phyloP scores from a whole-genome alignment of 2,797 vertebrate genomes.

The Iguana delicatissima region DNA sequence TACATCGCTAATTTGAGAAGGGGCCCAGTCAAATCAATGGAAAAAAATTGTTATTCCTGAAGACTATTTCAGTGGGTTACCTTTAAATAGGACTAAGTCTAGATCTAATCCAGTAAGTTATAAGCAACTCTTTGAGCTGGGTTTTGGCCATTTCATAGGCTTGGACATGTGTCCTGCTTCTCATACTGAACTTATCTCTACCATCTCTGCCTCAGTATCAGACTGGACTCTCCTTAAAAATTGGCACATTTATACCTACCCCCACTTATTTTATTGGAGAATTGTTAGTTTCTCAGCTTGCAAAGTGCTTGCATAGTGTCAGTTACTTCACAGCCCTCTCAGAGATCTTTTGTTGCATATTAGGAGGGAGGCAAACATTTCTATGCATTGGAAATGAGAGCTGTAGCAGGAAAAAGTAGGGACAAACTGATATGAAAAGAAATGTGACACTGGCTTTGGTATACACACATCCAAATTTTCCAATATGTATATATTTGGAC shows the following conservation, averaged over 20 bases:
- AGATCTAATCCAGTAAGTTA: background rate
- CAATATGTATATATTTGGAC: background rate
- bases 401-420: background rate
- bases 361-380: background rate
- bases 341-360: background rate
- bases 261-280: background rate
- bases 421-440: background rate
- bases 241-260: background rate
- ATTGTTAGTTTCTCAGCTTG: background rate
- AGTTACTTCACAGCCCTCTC: background rate
- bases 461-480: background rate
- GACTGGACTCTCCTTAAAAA: background rate
- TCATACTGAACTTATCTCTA: background rate
- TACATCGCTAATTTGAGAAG: no score
- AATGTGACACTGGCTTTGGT: background rate
- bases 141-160: background rate
- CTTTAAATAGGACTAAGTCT: background rate
- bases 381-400: background rate
- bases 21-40: no score
- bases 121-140: background rate
- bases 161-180: background rate
- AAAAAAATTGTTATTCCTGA: no score
- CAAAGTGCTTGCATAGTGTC: background rate
- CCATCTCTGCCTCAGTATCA: background rate
- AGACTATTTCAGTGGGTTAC: no score